Percentiles rank a stretch among this genome's conserved stretches.
Evolutionary conservation across 2,113 vertebrate species (phyloP).

Genomic region (Atherinomorus stipes): DNA sequence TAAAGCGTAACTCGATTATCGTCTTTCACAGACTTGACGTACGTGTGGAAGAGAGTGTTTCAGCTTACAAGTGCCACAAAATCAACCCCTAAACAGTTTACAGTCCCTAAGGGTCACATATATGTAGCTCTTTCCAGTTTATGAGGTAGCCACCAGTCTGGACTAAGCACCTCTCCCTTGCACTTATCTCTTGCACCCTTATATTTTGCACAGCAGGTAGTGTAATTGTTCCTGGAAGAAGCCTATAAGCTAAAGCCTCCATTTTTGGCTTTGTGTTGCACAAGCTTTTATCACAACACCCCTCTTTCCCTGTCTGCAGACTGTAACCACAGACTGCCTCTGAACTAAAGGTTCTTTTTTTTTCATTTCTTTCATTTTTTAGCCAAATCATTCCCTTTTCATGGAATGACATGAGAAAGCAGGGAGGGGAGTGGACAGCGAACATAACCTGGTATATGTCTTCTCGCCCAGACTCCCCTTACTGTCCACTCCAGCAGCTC

Average conservation of each 20-base stretch:
- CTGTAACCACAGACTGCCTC: slow-evolving; percentile 54
- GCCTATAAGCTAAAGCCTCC: slow-evolving; percentile 55
- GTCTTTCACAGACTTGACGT: not conserved
- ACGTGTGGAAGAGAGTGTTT: slow-evolving; percentile 10
- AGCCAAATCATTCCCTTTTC: slow-evolving; percentile 54
- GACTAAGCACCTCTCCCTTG: slow-evolving; percentile 42
- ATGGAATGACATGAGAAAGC: slow-evolving; percentile 3
- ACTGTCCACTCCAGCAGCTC: slow-evolving; percentile 20
- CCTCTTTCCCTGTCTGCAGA: slow-evolving; percentile 53
- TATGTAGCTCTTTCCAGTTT: slow-evolving; percentile 56
- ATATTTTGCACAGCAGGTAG: slow-evolving; percentile 73
- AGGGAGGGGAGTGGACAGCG: slow-evolving; percentile 4
- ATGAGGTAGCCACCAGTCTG: slow-evolving; percentile 62
- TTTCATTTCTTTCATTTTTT: slow-evolving; percentile 18
- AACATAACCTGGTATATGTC: slow-evolving; percentile 40
- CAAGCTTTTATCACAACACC: slow-evolving; percentile 65
- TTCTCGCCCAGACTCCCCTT: slow-evolving; percentile 25
- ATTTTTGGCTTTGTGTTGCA: slow-evolving; percentile 61
- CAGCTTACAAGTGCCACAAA: slow-evolving; percentile 29
- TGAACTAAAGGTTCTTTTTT: slow-evolving; percentile 39
- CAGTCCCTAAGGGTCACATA: slow-evolving; percentile 54
- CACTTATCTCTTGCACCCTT: slow-evolving; percentile 69
- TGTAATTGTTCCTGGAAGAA: slow-evolving; percentile 67
- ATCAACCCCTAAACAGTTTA: slow-evolving; percentile 49
- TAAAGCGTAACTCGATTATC: slow-evolving; percentile 15